Evolutionary conservation across 2,113 vertebrate genomes (phyloP).

Genomic region (Mandrillus leucophaeus): DNA sequence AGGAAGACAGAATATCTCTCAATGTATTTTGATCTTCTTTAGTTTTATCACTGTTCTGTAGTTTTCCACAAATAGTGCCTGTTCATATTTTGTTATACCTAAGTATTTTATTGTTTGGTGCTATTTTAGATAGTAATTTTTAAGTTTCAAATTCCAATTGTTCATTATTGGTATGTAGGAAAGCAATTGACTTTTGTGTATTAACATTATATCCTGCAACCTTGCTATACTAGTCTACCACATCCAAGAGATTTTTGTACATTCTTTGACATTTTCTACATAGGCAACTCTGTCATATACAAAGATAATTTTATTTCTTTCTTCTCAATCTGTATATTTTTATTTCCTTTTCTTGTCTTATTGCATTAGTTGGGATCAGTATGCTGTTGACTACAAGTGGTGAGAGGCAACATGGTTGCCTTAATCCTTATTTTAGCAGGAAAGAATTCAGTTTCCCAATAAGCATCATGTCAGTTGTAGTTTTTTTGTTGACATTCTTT

Average conservation of each 20-base stretch:
- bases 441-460: background rate
- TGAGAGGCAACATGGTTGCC: background rate
- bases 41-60: background rate
- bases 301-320: background rate
- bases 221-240: background rate
- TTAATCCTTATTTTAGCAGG: background rate
- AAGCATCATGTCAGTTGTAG: background rate
- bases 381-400: rapidly evolving
- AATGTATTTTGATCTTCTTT: background rate
- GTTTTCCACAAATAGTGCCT: background rate
- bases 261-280: background rate
- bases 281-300: background rate
- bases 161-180: background rate
- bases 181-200: background rate
- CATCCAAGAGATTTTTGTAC: background rate
- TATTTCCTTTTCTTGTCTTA: background rate
- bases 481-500: background rate
- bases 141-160: background rate
- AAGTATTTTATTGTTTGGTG: background rate
- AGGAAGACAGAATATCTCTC: background rate
- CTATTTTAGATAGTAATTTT: background rate
- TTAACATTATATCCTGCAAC: background rate
- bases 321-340: background rate
- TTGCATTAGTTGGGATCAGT: background rate
- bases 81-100: background rate